Evolutionary conservation across 1,140 invertebrate genomes (phyloP), one percentile per base, ranked within the genome.

Genomic region (Ditylenchus dipsaci): DNA sequence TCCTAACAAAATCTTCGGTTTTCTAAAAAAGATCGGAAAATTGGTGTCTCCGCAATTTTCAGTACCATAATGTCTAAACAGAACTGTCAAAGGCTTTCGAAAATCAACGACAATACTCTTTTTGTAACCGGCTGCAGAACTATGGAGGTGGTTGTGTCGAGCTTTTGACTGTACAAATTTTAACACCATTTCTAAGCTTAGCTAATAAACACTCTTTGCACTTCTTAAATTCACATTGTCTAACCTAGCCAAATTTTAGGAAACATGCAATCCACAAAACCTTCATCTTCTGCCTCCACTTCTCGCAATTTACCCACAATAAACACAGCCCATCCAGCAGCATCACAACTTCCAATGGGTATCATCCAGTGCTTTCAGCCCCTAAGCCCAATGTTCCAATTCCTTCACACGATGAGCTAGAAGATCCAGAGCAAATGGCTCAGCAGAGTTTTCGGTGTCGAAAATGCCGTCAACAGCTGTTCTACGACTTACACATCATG

Each of bases 401-500:
- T 29, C 38, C 27, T 66, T 43, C 15, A 8, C 26, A 19, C 1
- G n/a, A 53, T 15, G 23, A 26, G 0, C 61, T 43, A 33, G 59
- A 45, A 57, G 23, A 29, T 21, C 53, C 63, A 7, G 49, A 53
- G 15, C n/a, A 53, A 17, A 26, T 53, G n/a, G 49, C 49, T 13
- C 58, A 61, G 30, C 23, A 63, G n/a, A 43, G 42, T n/a, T 77
- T 66, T 56, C 56, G 68, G 33, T 77, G 75, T 65, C 33, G 72
- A 21, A 53, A 66, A 30, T 77, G 75, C 42, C 30, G 75, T 23
- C 1, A 56, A 15, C 45, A 62, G 15, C 27, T 77, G 15, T 77
- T 77, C 65, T 77, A 73, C 67, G 76, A 75, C 45, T 75, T 60
- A 15, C 71, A 77, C 56, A 27, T 77, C n/a, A 56, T 77, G 42